These are phyloP conservation scores for Zhuqinia jingwanae DNA, from an alignment of 2,888 invertebrate genomes.

Conservation along the genomic window DNA sequence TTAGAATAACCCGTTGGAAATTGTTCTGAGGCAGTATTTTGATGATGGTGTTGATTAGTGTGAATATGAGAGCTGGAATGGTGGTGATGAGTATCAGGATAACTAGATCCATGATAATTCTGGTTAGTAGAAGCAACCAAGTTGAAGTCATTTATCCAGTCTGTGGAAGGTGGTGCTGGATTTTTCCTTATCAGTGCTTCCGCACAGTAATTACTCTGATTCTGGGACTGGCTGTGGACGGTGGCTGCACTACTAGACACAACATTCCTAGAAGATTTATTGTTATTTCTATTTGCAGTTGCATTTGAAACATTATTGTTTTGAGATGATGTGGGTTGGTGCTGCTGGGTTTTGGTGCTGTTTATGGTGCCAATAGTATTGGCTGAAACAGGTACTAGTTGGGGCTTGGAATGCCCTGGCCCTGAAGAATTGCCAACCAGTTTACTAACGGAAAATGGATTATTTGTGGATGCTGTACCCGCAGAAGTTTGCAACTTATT, in stretches of 20 bases:
- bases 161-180: conserved; percentile 7
- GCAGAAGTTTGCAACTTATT: conserved; percentile 22
- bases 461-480: conserved; percentile 44
- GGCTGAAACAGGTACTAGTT: background rate
- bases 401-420: background rate
- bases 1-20: background rate
- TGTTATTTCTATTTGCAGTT: background rate
- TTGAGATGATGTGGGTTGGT: background rate
- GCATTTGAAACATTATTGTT: background rate
- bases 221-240: background rate
- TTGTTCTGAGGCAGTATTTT: background rate
- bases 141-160: conserved; percentile 48
- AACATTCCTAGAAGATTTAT: background rate
- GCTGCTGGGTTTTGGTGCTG: background rate
- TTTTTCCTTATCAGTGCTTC: conserved; percentile 76
- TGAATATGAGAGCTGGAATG: background rate
- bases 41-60: background rate
- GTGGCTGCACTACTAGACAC: background rate
- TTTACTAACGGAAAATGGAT: conserved; percentile 77
- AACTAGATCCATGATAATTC: background rate
- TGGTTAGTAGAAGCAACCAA: background rate
- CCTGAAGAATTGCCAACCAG: conserved; percentile 66
- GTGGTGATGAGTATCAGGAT: conserved; percentile 34
- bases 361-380: background rate
- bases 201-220: conserved; percentile 74